Base-by-base conservation (phyloP, 2,113 vertebrate genomes). In the Sprattus sprattus region DNA sequence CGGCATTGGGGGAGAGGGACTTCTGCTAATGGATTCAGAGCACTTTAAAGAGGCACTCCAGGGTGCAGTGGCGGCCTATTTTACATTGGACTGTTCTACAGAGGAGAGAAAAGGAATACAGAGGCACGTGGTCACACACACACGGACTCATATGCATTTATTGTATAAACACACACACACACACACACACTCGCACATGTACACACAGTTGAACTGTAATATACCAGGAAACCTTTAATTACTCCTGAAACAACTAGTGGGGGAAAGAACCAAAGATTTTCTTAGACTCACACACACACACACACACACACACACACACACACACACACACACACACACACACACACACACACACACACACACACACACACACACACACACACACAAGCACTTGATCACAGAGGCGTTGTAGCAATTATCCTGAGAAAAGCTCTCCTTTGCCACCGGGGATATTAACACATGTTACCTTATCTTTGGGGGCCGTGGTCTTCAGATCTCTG, bases 31-130 rank as follows among this genome's bases (percentile, higher is more conserved):
- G 86, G 78, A 88, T 64, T 80, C 75, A 18, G 82, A 81, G 49
- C 16, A 50, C 82, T 86, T 89, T 81, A 32, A 81, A 84, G 75
- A 88, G 9, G 15, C 82, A 54, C 86, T 88, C 88, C 84, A 88
- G 84, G 84, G 85, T 86, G 84, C 82, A 82, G 45, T n/a, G 45
- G n/a, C 82, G 88, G 88, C 87, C 90, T 86, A 88, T 75, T 89
- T 89, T 89, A 85, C 84, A 50, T 52, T 45, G 45, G 64, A 84
- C 39, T 82, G 64, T 85, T 85, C 78, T 28, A 81, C 64, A 67
- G 32, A 75, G 64, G 49, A 71, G 60, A 32, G n/a, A 25, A 25
- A 45, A 82, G 44, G 2, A 20, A 25, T 64, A 22, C 54, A 81
- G 25, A 83, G n/a, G 2, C n/a, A 25, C 64, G n/a, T 10, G 11